Base-by-base conservation (phyloP, 2,797 vertebrate genomes). In the Pelodytes ibericus region DNA sequence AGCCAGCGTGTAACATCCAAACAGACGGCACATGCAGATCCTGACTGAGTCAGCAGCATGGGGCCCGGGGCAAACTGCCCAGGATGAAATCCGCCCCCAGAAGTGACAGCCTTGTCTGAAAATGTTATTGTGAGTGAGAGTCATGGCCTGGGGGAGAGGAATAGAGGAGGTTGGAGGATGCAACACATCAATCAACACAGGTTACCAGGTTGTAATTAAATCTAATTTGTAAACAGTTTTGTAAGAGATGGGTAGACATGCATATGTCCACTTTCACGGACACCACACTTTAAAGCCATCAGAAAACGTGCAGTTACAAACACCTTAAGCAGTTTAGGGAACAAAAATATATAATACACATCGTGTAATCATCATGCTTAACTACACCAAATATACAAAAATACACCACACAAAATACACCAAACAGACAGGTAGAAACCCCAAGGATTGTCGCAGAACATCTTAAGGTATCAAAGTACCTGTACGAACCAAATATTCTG, bases 51-150 rank as follows among this genome's bases (percentile, higher is more conserved):
- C 77, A 79, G 77, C 77, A 79, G 71, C 71, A 64, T 56, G 71
- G 64, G 58, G 77, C 77, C 77, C 25, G 64, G 77, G 77, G 77
- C 77, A 79, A 74, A 79, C 47, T 79, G 71, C 77, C 77, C 77
- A 69, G 71, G 76, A 79, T 74, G 71, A 79, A 79, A 73, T 79
- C 77, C 64, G 25, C 76, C 71, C 77, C 75, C 69, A 62, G 56
- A 16, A 73, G 71, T 79, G 77, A 79, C 71, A 79, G 71, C 64
- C 71, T 53, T 74, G 77, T 79, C 77, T 73, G 63, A 66, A 79
- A 79, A 79, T 74, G 77, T 79, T 79, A 79, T 79, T 79, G 62
- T 79, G 71, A 78, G 76, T 60, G 56, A 72, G 70, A 79, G 77
- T 79, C 77, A 69, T 69, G 56, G 71, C 77, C 71, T 73, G 58